phyloP scores from a whole-genome alignment of 1,140 invertebrate species.

The fruit fly (Drosophila melanogaster) region DNA sequence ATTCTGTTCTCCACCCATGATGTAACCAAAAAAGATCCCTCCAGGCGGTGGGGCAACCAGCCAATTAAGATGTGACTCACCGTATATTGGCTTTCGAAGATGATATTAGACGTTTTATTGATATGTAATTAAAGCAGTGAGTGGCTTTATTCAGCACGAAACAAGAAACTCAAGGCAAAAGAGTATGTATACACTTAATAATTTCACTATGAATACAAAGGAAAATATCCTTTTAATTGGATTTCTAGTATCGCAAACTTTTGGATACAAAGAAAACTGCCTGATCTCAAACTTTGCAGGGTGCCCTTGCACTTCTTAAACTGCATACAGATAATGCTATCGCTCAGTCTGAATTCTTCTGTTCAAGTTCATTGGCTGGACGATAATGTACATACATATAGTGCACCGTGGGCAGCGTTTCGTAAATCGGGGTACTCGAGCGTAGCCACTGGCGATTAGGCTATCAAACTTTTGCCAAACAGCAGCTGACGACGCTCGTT shows the following conservation, averaged over 20 bases:
- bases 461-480: conserved; percentile 38
- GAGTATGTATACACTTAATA: no score
- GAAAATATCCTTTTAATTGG: no score
- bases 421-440: conserved; percentile 33
- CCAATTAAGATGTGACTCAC: conserved; percentile 40
- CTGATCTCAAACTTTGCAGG: not conserved
- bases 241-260: not conserved
- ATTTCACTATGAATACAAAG: no score
- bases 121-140: conserved; percentile 1
- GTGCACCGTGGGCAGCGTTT: conserved; percentile 1
- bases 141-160: not conserved
- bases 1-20: conserved; percentile 29
- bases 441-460: conserved; percentile 22
- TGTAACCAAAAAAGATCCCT: conserved; percentile 23
- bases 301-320: conserved; percentile 1
- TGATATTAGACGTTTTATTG: not conserved
- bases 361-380: conserved; percentile 21
- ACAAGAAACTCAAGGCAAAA: not conserved
- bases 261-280: conserved; percentile 1
- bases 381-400: conserved; percentile 4
- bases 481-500: conserved; percentile 16
- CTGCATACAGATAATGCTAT: conserved; percentile 26
- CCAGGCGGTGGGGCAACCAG: not conserved
- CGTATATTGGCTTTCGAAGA: not conserved
- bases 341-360: conserved; percentile 1